phyloP scores from a whole-genome alignment of 1,140 invertebrate species.

The Aphelinus atriplicis region DNA sequence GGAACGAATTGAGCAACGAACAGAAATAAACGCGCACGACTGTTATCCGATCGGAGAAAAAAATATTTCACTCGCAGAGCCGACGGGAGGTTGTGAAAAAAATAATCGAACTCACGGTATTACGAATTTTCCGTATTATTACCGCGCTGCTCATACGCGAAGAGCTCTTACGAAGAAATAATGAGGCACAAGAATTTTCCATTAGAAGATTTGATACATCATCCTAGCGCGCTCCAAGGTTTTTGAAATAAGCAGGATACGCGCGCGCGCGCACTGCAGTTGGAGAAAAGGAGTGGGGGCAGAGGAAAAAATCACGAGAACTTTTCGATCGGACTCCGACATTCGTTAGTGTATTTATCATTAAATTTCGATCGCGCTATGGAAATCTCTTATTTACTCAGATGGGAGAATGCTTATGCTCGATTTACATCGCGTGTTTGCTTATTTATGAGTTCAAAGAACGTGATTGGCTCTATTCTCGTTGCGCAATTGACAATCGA shows the following conservation, averaged over 20 bases:
- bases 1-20: too few species aligned
- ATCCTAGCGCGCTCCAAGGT: not conserved
- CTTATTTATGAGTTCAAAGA: too few species aligned
- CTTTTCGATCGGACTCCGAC: slow-evolving; percentile 3
- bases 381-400: too few species aligned
- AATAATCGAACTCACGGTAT: not conserved
- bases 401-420: too few species aligned
- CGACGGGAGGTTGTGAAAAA: not conserved
- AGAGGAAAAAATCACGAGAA: slow-evolving; percentile 6
- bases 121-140: not conserved
- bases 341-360: not conserved
- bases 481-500: too few species aligned
- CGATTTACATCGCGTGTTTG: too few species aligned
- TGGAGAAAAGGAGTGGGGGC: not conserved
- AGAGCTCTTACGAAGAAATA: not conserved
- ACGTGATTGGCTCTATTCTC: too few species aligned
- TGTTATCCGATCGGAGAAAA: too few species aligned
- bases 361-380: too few species aligned
- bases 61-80: too few species aligned
- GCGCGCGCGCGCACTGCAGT: not conserved
- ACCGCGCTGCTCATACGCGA: not conserved
- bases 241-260: not conserved
- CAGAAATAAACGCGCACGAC: not conserved
- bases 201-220: slow-evolving; percentile 14
- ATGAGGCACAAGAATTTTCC: slow-evolving; percentile 3